Evolutionary conservation across 2,113 vertebrate genomes (phyloP).

Genomic region (Xenopus borealis): DNA sequence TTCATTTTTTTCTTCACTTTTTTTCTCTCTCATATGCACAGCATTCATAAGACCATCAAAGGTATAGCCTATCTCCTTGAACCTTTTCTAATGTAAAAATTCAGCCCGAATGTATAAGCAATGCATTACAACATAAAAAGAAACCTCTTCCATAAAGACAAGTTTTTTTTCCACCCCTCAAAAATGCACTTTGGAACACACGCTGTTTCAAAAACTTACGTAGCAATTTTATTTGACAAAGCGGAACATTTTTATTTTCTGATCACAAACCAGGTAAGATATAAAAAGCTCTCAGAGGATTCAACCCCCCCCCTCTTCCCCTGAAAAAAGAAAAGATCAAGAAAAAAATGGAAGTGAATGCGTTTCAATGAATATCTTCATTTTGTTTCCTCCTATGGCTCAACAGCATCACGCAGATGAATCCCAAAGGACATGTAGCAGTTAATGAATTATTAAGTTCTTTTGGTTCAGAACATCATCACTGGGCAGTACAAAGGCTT

Average conservation of each 20-base stretch:
- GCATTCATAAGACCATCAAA: conserved; percentile 17
- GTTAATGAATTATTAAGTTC: conserved; percentile 64
- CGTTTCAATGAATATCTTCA: conserved; percentile 48
- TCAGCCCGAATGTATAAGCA: conserved; percentile 4
- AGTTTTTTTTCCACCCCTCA: background rate
- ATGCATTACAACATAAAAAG: conserved; percentile 10
- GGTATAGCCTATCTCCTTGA: conserved; percentile 8
- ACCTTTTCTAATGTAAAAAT: conserved; percentile 12
- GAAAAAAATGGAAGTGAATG: conserved; percentile 41
- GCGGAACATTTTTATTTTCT: conserved; percentile 25
- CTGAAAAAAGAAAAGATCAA: conserved; percentile 23
- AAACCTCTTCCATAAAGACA: background rate
- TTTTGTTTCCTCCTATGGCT: conserved; percentile 52
- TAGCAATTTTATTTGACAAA: conserved; percentile 27
- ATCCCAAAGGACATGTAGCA: conserved; percentile 60
- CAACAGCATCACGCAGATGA: conserved; percentile 54
- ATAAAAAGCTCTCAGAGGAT: conserved; percentile 48
- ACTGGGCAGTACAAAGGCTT: conserved; percentile 58
- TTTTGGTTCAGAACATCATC: conserved; percentile 53
- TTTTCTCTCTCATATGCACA: background rate
- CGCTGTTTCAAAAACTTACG: conserved; percentile 24
- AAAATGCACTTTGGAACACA: conserved; percentile 12
- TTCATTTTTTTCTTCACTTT: conserved; percentile 1
- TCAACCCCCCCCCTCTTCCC: background rate
- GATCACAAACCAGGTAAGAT: conserved; percentile 42